A percentile compares a stretch with the other conserved stretches of the same genome.
Conservation (phyloP, 2,888 invertebrate species). For the Drosophila antonietae region DNA sequence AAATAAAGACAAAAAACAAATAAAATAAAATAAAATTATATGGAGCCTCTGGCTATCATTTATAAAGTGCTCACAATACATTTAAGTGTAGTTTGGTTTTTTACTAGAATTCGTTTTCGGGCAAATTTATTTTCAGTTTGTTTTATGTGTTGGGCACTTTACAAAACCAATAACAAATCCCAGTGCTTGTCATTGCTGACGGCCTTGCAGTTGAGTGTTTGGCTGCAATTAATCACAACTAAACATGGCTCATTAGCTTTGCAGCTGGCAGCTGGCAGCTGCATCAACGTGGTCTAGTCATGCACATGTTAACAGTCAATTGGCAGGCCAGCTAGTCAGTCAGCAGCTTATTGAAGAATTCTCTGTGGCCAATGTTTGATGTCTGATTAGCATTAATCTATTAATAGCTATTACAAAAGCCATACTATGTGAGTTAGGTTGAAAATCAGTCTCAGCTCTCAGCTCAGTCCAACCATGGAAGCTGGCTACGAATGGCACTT, state of each 20-base stretch:
- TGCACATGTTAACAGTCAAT: conserved; percentile 29
- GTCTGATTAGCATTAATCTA: conserved; percentile 46
- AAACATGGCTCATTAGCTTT: conserved; percentile 48
- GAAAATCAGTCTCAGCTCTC: conserved; percentile 20
- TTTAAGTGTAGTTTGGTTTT: conserved; percentile 8
- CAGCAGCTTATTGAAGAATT: conserved; percentile 29
- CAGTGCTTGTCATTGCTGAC: conserved; percentile 39
- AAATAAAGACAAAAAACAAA: conserved; percentile 9
- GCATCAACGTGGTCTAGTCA: conserved; percentile 12
- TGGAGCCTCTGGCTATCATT: conserved; percentile 28
- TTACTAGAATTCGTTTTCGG: conserved; percentile 20
- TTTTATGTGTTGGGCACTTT: conserved; percentile 33
- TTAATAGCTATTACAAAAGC: conserved; percentile 24
- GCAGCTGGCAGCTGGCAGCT: conserved; percentile 44
- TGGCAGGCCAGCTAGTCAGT: conserved; percentile 5
- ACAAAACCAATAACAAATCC: conserved; percentile 33
- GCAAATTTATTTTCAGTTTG: conserved; percentile 19
- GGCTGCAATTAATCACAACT: conserved; percentile 49
- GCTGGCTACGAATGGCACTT: conserved; percentile 44
- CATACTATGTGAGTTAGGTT: neutral
- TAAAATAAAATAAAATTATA: conserved; percentile 21
- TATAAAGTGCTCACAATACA: conserved; percentile 20
- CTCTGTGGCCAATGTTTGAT: conserved; percentile 34
- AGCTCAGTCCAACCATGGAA: conserved; percentile 8
- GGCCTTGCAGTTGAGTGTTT: conserved; percentile 40